Conservation (phyloP, 2,888 invertebrate species). For the Lepetodrilus schrolli region DNA sequence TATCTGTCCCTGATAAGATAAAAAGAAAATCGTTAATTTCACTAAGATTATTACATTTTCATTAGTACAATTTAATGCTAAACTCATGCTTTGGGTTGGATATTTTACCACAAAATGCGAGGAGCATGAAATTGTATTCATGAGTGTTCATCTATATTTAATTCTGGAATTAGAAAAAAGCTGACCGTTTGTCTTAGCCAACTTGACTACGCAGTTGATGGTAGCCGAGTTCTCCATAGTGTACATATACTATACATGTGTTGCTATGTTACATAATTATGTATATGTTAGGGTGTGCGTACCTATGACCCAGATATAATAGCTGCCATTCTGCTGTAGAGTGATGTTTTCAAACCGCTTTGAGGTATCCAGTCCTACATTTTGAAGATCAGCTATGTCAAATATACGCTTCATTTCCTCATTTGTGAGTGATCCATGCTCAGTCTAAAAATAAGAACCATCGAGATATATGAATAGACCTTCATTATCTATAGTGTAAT, state of each 20-base stretch:
- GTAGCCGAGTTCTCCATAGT: not conserved
- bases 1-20: conserved; percentile 27
- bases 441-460: no score
- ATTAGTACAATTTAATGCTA: not conserved
- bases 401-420: not conserved
- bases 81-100: not conserved
- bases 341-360: conserved; percentile 32
- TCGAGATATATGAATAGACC: not conserved
- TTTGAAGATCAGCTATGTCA: conserved; percentile 24
- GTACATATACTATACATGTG: not conserved
- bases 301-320: conserved; percentile 52
- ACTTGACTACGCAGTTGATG: not conserved
- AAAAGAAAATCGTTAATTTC: not conserved
- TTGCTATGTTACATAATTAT: not conserved
- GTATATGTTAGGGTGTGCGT: no score
- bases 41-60: not conserved
- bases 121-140: no score
- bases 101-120: not conserved
- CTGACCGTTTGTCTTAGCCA: no score
- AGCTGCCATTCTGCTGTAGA: conserved; percentile 39
- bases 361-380: conserved; percentile 44
- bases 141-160: no score
- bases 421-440: not conserved
- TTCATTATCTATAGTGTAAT: not conserved
- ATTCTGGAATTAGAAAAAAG: no score